Evolutionary conservation across 2,797 vertebrate genomes (phyloP), one percentile per base, ranked within the genome.

Genomic region (Chaetophractus vellerosus): DNA sequence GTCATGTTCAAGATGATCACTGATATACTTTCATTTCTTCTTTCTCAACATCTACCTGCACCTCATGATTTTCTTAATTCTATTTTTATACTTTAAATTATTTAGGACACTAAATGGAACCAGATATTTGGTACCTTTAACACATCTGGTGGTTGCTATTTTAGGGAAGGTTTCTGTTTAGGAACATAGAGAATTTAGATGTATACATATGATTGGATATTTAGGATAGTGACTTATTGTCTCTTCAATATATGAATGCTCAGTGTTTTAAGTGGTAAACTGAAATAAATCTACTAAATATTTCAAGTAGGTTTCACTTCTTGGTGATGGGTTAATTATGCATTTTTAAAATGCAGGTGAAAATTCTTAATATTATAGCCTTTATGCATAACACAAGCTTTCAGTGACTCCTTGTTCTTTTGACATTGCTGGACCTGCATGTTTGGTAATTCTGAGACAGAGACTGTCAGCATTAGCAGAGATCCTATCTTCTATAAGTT

Each of bases 251-350:
- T 93, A 38, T 80, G 85, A 88, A 57, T 38, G 83, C 33, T 31
- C 14, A 57, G n/a, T 93, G 81, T 96, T 95, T 89, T 86, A 45
- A 96, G 18, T 31, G 16, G 28, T 83, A 4, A 61, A 41, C 96
- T 55, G 61, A 97, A 93, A 97, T 97, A 83, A 93, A 91, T 96
- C 88, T 96, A 94, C 88, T 87, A 87, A n/a, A 1, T 10, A 4
- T 92, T 52, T 75, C 33, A 87, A 64, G 5, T 11, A 69, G 41
- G 18, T 57, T 91, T 87, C 31, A 72, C 36, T 12, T 76, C 91
- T 55, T 28, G 28, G 7, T 76, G 41, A 80, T 81, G 52, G 74
- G 16, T 59, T 89, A 61, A 91, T 88, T 38, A 36, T 31, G 10
- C 36, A 71, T 24, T 75, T 84, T 7, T 18, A 63, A 88, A 38